These are phyloP conservation scores for Aleiodes sp. DNA, from an alignment of 1,140 invertebrate genomes.

Conservation along the genomic window DNA sequence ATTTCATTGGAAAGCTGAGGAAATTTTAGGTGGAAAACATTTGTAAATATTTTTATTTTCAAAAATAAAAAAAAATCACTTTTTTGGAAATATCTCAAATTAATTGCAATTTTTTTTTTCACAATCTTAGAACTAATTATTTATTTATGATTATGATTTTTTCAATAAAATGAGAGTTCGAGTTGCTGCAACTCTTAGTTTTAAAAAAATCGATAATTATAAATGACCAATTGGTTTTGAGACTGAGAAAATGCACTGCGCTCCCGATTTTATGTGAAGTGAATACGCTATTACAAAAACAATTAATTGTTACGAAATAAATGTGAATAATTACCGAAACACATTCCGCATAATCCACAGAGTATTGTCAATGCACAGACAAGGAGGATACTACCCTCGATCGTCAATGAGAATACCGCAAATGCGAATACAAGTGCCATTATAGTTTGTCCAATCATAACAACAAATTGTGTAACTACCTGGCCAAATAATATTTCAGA, in stretches of 20 bases:
- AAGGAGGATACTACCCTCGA: constrained; percentile 79
- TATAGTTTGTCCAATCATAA: constrained; percentile 85
- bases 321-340: constrained; percentile 76
- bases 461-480: constrained; percentile 86
- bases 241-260: no score
- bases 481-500: constrained; percentile 84
- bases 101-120: no score
- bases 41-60: no score
- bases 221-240: no score
- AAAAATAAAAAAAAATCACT: no score
- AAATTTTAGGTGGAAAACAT: no score
- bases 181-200: constrained; percentile 2
- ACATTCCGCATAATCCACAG: constrained; percentile 92
- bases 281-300: background rate
- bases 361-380: constrained; percentile 82
- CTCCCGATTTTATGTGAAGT: no score
- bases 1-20: no score
- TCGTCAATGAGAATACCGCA: constrained; percentile 82
- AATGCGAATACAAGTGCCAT: constrained; percentile 87
- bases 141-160: constrained; percentile 14
- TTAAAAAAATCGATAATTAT: no score
- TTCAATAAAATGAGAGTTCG: constrained; percentile 6
- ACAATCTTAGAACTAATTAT: no score
- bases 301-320: background rate
- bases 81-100: no score